Evolutionary conservation across 2,797 vertebrate species (phyloP), one percentile per base, ranked within the genome.

Genomic region (Momotus momota): DNA sequence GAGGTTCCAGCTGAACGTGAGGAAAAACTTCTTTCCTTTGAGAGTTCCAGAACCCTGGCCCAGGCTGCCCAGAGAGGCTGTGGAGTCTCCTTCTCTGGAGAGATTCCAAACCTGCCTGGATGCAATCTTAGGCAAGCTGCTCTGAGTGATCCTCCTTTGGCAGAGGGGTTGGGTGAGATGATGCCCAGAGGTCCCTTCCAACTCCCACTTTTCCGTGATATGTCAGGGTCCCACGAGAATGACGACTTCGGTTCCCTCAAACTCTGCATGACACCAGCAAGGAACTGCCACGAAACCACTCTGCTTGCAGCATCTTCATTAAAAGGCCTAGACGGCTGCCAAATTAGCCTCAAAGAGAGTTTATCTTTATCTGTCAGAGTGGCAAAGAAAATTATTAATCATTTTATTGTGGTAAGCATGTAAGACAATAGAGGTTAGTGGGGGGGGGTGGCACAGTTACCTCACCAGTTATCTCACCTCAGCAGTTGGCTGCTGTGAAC

Each of bases 321-420:
- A 70, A 58, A 95, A 88, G 86, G 57, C 74, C 64, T 46, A 73
- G 65, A 61, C 1, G 78, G 87, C 66, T 93, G 93, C 85, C 90
- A 95, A 95, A 92, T 90, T 91, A 88, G 86, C 67, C 86, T 92
- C 91, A 88, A 80, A 75, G 75, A 75, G n/a, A 88, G 85, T 72
- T 81, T 94, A 88, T 58, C 86, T 73, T 94, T 54, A 92, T 86
- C 83, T 86, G 83, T 64, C 43, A 60, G 55, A 72, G 58, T 3
- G 52, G 80, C 74, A 19, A 95, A 85, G 83, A 94, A 94, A 88
- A 93, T 81, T 96, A 93, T 86, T 87, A 78, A 87, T 67, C 19
- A 64, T 88, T 90, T 90, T 79, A 93, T 92, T 93, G 83, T 80
- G 93, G 92, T 14, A 86, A 64, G 74, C n/a, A 54, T 0, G 2